Percentiles rank a stretch among this genome's conserved stretches.
Conservation (phyloP, 2,797 vertebrate genomes). For the Acanthiza pusilla region DNA sequence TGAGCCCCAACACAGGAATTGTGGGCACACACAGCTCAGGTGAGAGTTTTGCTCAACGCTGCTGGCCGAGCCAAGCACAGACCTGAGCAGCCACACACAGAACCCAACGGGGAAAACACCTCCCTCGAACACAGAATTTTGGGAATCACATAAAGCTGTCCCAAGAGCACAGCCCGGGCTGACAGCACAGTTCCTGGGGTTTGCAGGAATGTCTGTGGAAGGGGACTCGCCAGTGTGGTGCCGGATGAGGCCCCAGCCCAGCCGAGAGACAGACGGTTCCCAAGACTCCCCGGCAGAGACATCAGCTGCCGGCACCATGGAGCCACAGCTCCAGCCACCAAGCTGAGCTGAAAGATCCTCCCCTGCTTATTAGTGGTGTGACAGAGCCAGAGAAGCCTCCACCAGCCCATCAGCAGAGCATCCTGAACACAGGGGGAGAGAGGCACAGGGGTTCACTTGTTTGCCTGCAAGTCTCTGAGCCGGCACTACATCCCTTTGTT, state of each 20-base stretch:
- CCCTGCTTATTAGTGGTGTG: neutral
- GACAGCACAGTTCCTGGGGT: neutral
- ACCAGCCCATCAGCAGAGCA: neutral
- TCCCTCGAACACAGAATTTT: accelerated
- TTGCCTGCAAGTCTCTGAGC: accelerated
- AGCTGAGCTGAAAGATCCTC: neutral
- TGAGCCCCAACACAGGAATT: neutral
- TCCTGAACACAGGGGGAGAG: neutral
- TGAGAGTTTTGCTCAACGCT: neutral
- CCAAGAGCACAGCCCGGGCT: neutral
- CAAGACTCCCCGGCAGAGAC: neutral
- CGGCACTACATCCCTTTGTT: accelerated
- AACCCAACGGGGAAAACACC: accelerated
- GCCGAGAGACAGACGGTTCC: neutral
- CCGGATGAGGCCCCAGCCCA: neutral
- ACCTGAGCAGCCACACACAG: neutral
- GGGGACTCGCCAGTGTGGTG: neutral
- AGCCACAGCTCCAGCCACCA: neutral
- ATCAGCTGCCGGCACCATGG: accelerated
- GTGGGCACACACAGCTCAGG: accelerated
- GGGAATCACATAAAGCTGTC: neutral
- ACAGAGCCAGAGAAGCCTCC: neutral
- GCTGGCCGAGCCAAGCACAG: accelerated
- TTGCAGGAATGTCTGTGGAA: accelerated
- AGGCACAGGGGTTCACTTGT: neutral